A percentile compares a stretch with the other conserved stretches of the same genome.
These are phyloP conservation scores for Xyliphius kryptos DNA, from an alignment of 2,113 vertebrate species.

Conservation along the genomic window DNA sequence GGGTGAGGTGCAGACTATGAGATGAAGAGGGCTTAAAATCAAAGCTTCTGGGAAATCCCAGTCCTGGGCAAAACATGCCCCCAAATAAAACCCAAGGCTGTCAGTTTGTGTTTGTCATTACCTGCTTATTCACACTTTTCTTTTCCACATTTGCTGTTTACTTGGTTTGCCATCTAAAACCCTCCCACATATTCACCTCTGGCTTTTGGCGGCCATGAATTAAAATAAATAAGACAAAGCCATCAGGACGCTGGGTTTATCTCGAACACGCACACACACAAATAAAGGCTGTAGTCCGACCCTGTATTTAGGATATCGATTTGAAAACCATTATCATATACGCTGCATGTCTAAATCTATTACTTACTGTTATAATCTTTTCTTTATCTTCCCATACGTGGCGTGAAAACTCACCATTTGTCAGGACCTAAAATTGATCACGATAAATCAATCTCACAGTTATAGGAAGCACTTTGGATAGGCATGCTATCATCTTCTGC, in stretches of 20 bases:
- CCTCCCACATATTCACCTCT: slow-evolving; percentile 9
- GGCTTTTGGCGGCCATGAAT: slow-evolving; percentile 34
- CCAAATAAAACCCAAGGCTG: slow-evolving; percentile 45
- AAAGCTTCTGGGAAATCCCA: slow-evolving; percentile 56
- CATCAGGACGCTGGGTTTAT: background rate
- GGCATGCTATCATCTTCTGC: slow-evolving; percentile 1
- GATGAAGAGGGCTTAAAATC: slow-evolving; percentile 56
- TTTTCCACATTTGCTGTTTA: slow-evolving; percentile 12
- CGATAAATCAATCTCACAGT: slow-evolving; percentile 8
- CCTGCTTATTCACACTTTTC: slow-evolving; percentile 27
- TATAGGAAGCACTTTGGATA: slow-evolving; percentile 10
- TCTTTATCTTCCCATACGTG: no score
- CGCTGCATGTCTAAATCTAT: no score
- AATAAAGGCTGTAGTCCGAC: background rate
- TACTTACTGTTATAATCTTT: no score
- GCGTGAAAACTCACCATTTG: background rate
- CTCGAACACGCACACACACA: slow-evolving; percentile 1
- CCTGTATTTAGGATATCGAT: background rate
- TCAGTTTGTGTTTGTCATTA: slow-evolving; percentile 33
- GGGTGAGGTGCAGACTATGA: slow-evolving; percentile 37
- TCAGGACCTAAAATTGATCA: slow-evolving; percentile 21
- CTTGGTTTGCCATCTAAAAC: background rate
- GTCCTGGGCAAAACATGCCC: slow-evolving; percentile 44
- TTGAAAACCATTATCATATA: no score
- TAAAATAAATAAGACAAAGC: slow-evolving; percentile 12